These are phyloP conservation scores for Corythaixoides concolor DNA, from an alignment of 2,113 vertebrate species.

Conservation along the genomic window DNA sequence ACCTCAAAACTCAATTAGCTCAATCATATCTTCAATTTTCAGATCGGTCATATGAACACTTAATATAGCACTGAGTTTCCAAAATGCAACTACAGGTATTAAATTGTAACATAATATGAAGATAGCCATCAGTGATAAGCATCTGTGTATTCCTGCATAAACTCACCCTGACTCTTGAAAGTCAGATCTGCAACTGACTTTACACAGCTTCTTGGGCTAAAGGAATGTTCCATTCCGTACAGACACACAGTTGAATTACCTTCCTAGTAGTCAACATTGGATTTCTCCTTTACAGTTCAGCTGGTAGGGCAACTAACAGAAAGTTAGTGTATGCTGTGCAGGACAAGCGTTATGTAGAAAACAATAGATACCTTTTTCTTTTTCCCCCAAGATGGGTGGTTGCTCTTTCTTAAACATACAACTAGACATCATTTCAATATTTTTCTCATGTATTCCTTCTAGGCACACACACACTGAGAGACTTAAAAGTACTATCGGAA, in stretches of 20 bases:
- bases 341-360: background rate
- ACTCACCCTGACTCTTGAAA: background rate
- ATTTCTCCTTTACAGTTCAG: background rate
- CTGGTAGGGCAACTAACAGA: background rate
- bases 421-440: background rate
- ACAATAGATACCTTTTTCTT: background rate
- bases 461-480: background rate
- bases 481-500: background rate
- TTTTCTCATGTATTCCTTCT: background rate
- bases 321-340: background rate
- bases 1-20: background rate
- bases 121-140: background rate
- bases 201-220: background rate
- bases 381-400: background rate
- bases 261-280: background rate
- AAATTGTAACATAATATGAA: background rate
- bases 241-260: background rate
- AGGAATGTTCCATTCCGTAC: background rate
- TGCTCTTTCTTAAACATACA: background rate
- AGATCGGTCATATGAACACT: background rate
- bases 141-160: background rate
- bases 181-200: background rate
- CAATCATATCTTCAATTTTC: fast-evolving
- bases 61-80: background rate
- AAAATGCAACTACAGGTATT: background rate